These are phyloP conservation scores for Prunella strophiata DNA, from an alignment of 2,797 vertebrate genomes.

Conservation along the genomic window DNA sequence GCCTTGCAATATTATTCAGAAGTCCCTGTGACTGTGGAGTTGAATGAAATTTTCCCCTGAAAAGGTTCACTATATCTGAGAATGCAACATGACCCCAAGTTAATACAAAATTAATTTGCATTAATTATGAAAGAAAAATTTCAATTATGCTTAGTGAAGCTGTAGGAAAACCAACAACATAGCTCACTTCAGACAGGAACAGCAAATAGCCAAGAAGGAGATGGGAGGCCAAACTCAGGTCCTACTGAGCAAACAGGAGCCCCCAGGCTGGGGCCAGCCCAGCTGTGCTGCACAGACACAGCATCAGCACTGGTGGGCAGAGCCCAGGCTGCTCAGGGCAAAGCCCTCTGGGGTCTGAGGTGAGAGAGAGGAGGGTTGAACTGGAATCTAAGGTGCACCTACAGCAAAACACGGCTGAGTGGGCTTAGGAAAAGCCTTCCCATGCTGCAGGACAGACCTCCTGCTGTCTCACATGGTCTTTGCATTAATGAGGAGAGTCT, in stretches of 20 bases:
- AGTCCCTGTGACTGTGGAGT: not conserved
- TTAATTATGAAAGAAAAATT: not conserved
- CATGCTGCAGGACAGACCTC: not conserved
- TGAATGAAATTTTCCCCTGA: not conserved
- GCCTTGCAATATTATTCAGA: not conserved
- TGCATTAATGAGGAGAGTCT: not conserved
- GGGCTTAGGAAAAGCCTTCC: not conserved
- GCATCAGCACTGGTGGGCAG: accelerated
- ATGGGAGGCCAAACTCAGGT: not conserved
- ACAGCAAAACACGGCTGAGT: not conserved
- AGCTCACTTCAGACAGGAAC: not conserved
- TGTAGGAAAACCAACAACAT: not conserved
- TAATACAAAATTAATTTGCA: not conserved
- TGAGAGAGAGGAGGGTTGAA: not conserved
- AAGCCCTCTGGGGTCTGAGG: not conserved
- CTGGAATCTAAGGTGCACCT: not conserved
- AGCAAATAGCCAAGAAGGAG: not conserved
- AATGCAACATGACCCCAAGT: not conserved
- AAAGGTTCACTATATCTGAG: not conserved
- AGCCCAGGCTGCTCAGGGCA: not conserved
- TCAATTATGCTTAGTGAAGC: not conserved
- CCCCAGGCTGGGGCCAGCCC: not conserved
- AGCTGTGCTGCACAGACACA: not conserved
- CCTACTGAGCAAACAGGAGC: not conserved
- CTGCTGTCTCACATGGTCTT: not conserved